Evolutionary conservation across 2,113 vertebrate species (phyloP).

Genomic region (Tonatia bakeri): DNA sequence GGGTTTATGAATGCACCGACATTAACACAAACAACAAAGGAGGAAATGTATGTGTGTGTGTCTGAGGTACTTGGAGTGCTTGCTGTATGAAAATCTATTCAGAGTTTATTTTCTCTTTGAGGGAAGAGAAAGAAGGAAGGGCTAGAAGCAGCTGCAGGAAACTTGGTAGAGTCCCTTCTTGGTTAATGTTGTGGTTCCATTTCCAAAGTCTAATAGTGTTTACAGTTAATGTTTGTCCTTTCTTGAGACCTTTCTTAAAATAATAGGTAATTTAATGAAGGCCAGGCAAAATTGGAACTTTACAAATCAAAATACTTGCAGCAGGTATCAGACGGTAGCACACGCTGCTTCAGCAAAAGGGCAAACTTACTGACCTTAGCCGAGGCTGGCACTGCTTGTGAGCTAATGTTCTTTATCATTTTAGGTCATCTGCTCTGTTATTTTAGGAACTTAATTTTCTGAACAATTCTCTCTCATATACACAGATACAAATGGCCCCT

Average conservation of each 20-base stretch:
- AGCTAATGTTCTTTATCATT: neutral
- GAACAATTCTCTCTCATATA: neutral
- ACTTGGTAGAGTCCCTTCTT: neutral
- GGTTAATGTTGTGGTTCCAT: neutral
- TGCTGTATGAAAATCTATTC: neutral
- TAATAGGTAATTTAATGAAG: neutral
- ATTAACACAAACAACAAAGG: neutral
- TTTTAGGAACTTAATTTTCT: constrained; percentile 33
- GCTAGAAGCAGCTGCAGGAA: neutral
- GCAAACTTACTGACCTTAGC: neutral
- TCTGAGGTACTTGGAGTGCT: neutral
- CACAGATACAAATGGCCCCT: neutral
- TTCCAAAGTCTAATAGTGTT: neutral
- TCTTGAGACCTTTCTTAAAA: neutral
- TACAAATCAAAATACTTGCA: neutral
- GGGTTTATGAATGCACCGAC: neutral
- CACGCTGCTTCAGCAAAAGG: neutral
- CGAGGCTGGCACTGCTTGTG: neutral
- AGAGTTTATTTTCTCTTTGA: neutral
- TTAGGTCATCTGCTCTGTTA: neutral
- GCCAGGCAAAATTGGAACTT: neutral
- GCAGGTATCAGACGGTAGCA: neutral
- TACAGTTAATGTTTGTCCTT: neutral
- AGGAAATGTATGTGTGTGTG: neutral
- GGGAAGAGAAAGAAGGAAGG: neutral